Evolutionary conservation across 2,797 vertebrate species (phyloP), one percentile per base, ranked within the genome.

Genomic region (Anabacerthia variegaticeps): DNA sequence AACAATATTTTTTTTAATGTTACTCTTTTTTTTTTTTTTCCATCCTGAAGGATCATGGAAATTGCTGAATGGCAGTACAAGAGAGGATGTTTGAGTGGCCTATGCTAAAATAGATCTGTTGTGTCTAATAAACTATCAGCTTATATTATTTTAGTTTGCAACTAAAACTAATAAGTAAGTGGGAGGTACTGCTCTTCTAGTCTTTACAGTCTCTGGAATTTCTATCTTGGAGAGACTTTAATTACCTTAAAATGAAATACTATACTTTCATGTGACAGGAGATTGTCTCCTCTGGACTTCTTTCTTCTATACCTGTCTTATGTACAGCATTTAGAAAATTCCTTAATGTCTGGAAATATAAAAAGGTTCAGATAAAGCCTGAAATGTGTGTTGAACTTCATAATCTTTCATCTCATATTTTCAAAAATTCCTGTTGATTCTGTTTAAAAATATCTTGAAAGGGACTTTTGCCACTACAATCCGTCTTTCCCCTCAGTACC

Each of bases 31-130:
- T 66, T 20, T 19, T 16, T 39, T 39, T 39, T 39, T 39, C 39
- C 39, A 1, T 73, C n/a, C 9, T 54, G 2, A 0, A 2, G 36
- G 24, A 20, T 61, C 7, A 1, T 59, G 32, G 32, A 74, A 89
- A 61, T 16, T 73, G 32, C 20, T 73, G 59, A 83, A 58, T 14
- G 19, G 13, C 18, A 76, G 6, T 15, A 26, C 15, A 56, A 55
- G 39, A 28, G 7, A 59, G 6, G 24, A 66, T 49, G 12, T 5
- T 61, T 55, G 23, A 43, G 17, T 32, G 7, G 14, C 6, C 44
- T 71, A 2, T 28, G n/a, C 2, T 71, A n/a, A 83, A 61, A 55
- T 21, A 54, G 14, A 39, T 22, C 32, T 46, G 20, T 46, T 82
- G 6, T 22, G 51, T 89, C 3, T 65, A 71, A 27, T 30, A 68